Conservation (phyloP, 2,888 invertebrate species). For the Ptychoptera albimana region DNA sequence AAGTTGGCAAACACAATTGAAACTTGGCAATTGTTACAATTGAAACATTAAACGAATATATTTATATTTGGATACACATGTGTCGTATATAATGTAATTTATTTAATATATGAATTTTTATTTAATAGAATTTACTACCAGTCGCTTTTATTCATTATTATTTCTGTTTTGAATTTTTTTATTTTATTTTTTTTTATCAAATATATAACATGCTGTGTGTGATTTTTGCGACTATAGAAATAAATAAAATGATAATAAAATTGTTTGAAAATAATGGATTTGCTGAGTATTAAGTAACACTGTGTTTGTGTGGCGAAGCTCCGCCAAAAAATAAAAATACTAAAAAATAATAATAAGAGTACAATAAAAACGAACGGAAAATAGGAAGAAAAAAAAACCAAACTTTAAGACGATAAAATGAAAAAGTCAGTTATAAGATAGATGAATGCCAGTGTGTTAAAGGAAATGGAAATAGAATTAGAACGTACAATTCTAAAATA, state of each 20-base stretch:
- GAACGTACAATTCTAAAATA: neutral
- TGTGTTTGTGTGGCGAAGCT: conserved; percentile 1
- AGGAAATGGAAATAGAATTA: conserved; percentile 2
- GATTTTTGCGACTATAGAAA: too few species aligned
- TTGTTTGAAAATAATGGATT: too few species aligned
- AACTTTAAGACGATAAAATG: conserved; percentile 1
- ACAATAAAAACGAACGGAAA: conserved; percentile 1
- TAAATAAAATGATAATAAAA: too few species aligned
- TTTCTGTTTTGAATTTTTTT: too few species aligned
- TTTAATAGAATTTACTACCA: too few species aligned
- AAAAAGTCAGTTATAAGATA: neutral
- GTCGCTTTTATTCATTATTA: too few species aligned
- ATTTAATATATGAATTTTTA: too few species aligned
- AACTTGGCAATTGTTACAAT: neutral
- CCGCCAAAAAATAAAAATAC: conserved; percentile 4
- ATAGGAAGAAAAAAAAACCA: neutral
- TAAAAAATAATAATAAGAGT: conserved; percentile 3
- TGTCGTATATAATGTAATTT: too few species aligned
- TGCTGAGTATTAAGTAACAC: neutral
- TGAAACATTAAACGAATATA: too few species aligned
- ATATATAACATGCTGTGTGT: too few species aligned
- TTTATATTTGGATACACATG: too few species aligned
- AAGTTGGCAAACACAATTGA: neutral
- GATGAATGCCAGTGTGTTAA: neutral
- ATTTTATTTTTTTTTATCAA: too few species aligned